A percentile compares a stretch with the other conserved stretches of the same genome.
phyloP scores from a whole-genome alignment of 1,140 invertebrate genomes.

The Neoseiulus cucumeris region DNA sequence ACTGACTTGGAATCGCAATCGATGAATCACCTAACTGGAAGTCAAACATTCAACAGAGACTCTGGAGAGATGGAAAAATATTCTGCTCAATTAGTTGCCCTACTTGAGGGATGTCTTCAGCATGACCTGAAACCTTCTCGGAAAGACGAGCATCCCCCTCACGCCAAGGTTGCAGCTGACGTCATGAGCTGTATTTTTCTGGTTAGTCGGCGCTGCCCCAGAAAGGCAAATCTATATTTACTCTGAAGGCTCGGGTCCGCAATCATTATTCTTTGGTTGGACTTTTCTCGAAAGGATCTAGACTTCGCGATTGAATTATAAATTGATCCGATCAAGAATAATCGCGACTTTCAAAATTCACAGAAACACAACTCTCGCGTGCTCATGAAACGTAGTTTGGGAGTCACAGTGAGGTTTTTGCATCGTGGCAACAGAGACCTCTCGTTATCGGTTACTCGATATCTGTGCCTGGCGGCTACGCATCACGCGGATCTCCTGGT shows the following conservation, averaged over 20 bases:
- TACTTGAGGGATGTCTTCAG: constrained; percentile 64
- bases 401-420: constrained; percentile 71
- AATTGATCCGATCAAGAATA: too few relatives aligned
- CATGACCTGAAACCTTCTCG: constrained; percentile 58
- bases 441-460: constrained; percentile 66
- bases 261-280: too few relatives aligned
- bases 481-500: constrained; percentile 65
- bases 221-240: too few relatives aligned
- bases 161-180: constrained; percentile 84
- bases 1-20: too few relatives aligned
- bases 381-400: constrained; percentile 69
- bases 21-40: too few relatives aligned
- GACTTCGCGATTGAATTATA: too few relatives aligned
- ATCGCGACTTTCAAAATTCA: constrained; percentile 21
- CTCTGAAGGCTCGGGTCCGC: too few relatives aligned
- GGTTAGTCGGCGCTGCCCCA: constrained; percentile 39
- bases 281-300: too few relatives aligned
- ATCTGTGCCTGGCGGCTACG: constrained; percentile 73
- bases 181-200: constrained; percentile 80
- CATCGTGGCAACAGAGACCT: constrained; percentile 72
- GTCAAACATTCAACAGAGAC: too few relatives aligned
- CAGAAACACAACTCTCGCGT: constrained; percentile 68
- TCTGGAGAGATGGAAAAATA: constrained; percentile 66
- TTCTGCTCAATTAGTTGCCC: constrained; percentile 51
- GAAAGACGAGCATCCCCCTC: constrained; percentile 64